Conservation (phyloP, 1,140 invertebrate genomes). For the Hermatobates lingyangjiaoensis region DNA sequence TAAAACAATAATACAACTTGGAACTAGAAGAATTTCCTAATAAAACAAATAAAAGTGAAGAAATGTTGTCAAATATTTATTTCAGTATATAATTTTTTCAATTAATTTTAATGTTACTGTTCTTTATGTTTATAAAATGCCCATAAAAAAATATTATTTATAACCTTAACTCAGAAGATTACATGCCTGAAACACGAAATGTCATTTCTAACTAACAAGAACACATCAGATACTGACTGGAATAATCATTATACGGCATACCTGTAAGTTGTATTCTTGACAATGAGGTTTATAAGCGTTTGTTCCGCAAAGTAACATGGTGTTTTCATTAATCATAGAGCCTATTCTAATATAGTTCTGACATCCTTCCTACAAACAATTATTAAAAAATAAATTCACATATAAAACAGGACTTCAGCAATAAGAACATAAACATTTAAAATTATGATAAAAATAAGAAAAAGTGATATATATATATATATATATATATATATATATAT, state of each 20-base stretch:
- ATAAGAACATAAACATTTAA: too few relatives aligned
- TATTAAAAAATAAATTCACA: too few relatives aligned
- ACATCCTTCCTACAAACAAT: too few relatives aligned
- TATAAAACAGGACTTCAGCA: too few relatives aligned
- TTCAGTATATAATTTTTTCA: neutral
- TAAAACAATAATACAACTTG: too few relatives aligned
- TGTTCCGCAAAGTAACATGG: constrained; percentile 79
- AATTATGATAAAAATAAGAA: too few relatives aligned
- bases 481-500: too few relatives aligned
- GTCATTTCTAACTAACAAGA: neutral
- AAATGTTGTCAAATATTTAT: neutral
- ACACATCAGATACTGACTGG: neutral
- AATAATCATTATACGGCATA: constrained; percentile 21
- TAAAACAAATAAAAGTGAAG: too few relatives aligned
- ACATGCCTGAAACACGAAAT: neutral
- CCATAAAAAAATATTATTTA: neutral
- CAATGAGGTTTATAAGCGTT: constrained; percentile 91
- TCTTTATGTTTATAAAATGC: neutral
- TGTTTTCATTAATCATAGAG: neutral
- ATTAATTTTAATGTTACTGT: neutral
- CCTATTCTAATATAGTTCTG: too few relatives aligned
- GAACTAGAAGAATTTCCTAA: too few relatives aligned
- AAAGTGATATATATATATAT: too few relatives aligned
- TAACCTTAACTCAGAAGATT: neutral
- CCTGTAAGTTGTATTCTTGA: constrained; percentile 45